Conservation (phyloP, 1,140 invertebrate species). For the Lepeophtheirus salmonis region DNA sequence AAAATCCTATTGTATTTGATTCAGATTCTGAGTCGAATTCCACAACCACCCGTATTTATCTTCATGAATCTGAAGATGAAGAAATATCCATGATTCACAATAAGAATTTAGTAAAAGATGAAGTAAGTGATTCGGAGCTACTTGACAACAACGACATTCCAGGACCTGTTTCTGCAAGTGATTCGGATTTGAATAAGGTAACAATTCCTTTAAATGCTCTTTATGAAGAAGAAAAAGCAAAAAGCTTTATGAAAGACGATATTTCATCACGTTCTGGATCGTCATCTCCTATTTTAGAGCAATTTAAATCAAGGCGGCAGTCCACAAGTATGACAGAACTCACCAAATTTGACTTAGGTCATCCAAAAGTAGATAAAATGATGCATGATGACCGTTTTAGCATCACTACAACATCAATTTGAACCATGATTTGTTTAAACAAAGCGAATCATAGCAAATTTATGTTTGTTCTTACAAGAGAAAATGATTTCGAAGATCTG, state of each 20-base stretch:
- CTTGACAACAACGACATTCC: not conserved
- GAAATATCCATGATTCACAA: not conserved
- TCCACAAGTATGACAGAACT: not conserved
- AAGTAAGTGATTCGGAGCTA: not conserved
- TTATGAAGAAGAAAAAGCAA: not conserved
- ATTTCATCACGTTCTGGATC: not conserved
- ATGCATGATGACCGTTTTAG: not conserved
- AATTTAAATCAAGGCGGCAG: not conserved
- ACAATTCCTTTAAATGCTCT: not conserved
- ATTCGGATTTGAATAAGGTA: not conserved
- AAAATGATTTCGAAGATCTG: too few species aligned
- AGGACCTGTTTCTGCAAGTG: not conserved
- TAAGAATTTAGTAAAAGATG: not conserved
- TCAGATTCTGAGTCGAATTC: not conserved
- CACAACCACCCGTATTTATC: not conserved
- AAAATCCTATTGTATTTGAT: not conserved
- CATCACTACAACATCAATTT: not conserved
- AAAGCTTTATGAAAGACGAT: too few species aligned
- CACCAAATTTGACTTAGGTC: not conserved
- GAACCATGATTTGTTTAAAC: too few species aligned
- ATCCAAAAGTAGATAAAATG: not conserved
- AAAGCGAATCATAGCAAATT: too few species aligned
- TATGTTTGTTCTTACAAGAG: too few species aligned
- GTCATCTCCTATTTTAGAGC: not conserved
- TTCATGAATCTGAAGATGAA: too few species aligned